Percentiles rank a stretch among this genome's conserved stretches.
These are phyloP conservation scores for Lasioglossum calceatum DNA, from an alignment of 2,888 invertebrate genomes.

Conservation along the genomic window DNA sequence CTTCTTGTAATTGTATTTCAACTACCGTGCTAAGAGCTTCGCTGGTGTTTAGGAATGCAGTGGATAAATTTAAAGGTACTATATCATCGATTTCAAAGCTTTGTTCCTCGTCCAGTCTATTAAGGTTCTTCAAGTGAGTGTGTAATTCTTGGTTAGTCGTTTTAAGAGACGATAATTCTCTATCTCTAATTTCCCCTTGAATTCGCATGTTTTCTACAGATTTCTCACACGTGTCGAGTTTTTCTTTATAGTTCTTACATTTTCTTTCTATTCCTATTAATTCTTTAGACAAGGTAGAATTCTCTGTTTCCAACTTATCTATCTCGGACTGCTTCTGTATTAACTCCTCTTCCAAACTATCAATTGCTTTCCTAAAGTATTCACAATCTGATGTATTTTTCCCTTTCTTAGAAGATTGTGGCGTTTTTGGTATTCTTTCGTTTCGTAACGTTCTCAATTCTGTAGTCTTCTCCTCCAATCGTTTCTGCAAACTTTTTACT, in stretches of 20 bases:
- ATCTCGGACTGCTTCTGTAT: conserved; percentile 85
- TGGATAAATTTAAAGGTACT: conserved; percentile 24
- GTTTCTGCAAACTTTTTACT: conserved; percentile 86
- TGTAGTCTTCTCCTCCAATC: conserved; percentile 81
- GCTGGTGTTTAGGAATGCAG: conserved; percentile 70
- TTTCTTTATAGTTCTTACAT: conserved; percentile 68
- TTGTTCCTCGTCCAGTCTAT: conserved; percentile 69
- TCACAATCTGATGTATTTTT: conserved; percentile 74
- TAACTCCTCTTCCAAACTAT: conserved; percentile 86
- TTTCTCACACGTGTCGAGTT: conserved; percentile 70
- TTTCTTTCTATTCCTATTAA: conserved; percentile 68
- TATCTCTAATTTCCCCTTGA: conserved; percentile 76
- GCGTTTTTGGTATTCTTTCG: conserved; percentile 79
- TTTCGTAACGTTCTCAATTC: conserved; percentile 82
- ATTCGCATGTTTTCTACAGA: conserved; percentile 69
- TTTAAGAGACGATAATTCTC: conserved; percentile 76
- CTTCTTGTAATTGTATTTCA: conserved; percentile 82
- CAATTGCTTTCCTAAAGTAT: conserved; percentile 85
- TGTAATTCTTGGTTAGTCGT: conserved; percentile 78
- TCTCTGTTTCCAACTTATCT: conserved; percentile 85
- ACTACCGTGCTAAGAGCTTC: conserved; percentile 80
- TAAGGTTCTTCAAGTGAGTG: conserved; percentile 74
- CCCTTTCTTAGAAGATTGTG: conserved; percentile 80
- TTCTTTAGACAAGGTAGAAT: conserved; percentile 85
- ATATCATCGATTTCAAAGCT: conserved; percentile 79